Percentiles rank a stretch among this genome's conserved stretches.
phyloP scores from a whole-genome alignment of 2,888 invertebrate genomes.

The Chloroclystis v-ata region DNA sequence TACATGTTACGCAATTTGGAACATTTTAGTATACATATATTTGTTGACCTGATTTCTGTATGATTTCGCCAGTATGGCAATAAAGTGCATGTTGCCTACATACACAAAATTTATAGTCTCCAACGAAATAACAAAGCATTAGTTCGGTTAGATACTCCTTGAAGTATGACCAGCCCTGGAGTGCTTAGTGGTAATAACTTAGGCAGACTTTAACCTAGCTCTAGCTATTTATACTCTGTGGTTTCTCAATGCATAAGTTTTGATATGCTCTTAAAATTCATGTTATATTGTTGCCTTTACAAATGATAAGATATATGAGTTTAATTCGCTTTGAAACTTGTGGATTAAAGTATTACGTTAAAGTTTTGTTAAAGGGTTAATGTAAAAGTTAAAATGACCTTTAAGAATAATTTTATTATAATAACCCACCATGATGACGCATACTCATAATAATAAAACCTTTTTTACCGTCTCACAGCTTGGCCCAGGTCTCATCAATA shows the following conservation, averaged over 20 bases:
- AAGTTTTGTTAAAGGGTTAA: conserved; percentile 9
- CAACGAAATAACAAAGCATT: conserved; percentile 37
- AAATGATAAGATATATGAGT: not conserved
- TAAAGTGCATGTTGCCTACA: conserved; percentile 47
- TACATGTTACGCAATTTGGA: no score
- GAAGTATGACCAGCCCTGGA: conserved; percentile 22
- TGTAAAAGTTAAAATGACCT: no score
- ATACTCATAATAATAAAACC: no score
- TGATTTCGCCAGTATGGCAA: conserved; percentile 33
- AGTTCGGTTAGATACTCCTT: conserved; percentile 31
- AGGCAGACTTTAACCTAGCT: conserved; percentile 11
- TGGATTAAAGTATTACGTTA: not conserved
- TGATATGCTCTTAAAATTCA: not conserved
- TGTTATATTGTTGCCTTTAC: not conserved
- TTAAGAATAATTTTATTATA: no score
- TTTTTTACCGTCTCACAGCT: no score
- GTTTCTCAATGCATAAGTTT: conserved; percentile 7
- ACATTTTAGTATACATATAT: no score
- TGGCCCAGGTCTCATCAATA: no score
- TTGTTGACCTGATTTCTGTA: conserved; percentile 4
- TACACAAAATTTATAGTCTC: conserved; percentile 41
- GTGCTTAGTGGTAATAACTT: conserved; percentile 23
- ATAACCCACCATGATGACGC: no score
- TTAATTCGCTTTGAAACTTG: no score
- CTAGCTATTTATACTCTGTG: conserved; percentile 10